phyloP scores from a whole-genome alignment of 2,113 vertebrate genomes.

The Aphyosemion australe region DNA sequence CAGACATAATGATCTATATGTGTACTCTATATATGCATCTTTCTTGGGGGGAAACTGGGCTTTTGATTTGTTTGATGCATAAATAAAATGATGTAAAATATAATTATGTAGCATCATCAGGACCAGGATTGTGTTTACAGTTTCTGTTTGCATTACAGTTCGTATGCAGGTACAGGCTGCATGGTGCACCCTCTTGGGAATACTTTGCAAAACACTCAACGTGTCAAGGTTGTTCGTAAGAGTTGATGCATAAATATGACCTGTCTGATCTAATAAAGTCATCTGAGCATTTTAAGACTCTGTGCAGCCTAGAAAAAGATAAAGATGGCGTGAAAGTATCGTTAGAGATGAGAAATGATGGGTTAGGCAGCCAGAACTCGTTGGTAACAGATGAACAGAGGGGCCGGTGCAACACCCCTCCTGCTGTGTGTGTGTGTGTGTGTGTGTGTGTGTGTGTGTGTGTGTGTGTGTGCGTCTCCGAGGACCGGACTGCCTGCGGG shows the following conservation, averaged over 20 bases:
- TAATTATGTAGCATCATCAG: not conserved
- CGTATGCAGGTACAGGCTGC: conserved; percentile 15
- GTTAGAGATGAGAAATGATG: conserved; percentile 57
- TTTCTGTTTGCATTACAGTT: conserved; percentile 9
- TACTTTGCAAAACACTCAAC: not conserved
- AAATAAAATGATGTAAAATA: not conserved
- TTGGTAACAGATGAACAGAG: conserved; percentile 77
- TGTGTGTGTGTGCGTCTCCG: conserved; percentile 63
- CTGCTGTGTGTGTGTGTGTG: conserved; percentile 56
- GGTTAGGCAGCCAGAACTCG: conserved; percentile 70
- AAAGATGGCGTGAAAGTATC: conserved; percentile 2
- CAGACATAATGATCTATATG: conserved; percentile 28
- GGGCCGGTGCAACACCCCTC: conserved; percentile 66
- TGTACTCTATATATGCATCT: not conserved
- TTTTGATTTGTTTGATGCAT: not conserved
- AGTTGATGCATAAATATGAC: not conserved
- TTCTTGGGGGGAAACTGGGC: not conserved
- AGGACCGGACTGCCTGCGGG: conserved; percentile 66
- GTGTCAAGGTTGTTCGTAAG: conserved; percentile 1
- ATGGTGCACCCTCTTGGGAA: conserved; percentile 21
- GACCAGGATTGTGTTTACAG: not conserved
- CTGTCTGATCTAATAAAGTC: conserved; percentile 15
- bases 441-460: conserved; percentile 52
- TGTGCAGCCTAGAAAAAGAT: conserved; percentile 17
- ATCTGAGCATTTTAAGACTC: conserved; percentile 33